These are phyloP conservation scores for Fregetta grallaria DNA, from an alignment of 2,113 vertebrate genomes.

Conservation along the genomic window DNA sequence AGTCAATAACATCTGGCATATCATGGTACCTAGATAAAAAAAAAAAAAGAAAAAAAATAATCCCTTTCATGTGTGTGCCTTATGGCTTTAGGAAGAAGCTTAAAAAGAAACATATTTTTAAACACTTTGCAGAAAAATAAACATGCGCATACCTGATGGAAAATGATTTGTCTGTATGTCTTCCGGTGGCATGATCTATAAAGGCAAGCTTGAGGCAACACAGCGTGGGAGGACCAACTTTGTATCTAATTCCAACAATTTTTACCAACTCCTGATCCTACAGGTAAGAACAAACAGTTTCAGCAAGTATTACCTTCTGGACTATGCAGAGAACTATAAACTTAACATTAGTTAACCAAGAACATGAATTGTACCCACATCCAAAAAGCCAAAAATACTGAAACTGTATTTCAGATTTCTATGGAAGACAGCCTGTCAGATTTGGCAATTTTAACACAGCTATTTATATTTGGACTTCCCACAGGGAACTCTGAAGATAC, in stretches of 20 bases:
- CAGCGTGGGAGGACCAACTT: slow-evolving; percentile 92
- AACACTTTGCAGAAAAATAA: neutral
- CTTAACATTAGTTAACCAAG: neutral
- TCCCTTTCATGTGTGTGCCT: neutral
- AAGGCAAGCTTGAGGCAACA: slow-evolving; percentile 95
- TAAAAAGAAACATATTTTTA: neutral
- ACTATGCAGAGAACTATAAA: neutral
- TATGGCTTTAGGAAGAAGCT: neutral
- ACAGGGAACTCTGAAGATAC: neutral
- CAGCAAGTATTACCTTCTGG: neutral
- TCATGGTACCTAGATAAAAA: slow-evolving; percentile 87
- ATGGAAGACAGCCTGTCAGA: neutral
- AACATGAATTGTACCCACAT: neutral
- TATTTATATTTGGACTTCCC: neutral
- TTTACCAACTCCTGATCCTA: slow-evolving; percentile 99
- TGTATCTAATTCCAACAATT: slow-evolving; percentile 95
- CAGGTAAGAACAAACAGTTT: neutral
- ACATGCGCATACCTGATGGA: slow-evolving; percentile 86
- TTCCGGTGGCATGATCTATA: slow-evolving; percentile 90
- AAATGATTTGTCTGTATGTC: slow-evolving; percentile 89
- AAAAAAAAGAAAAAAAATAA: neutral
- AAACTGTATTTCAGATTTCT: neutral
- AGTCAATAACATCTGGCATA: slow-evolving; percentile 98
- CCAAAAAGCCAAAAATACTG: neutral
- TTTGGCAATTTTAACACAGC: neutral